Percentiles rank a stretch among this genome's conserved stretches.
Evolutionary conservation across 2,113 vertebrate genomes (phyloP).

Genomic region (Murina feae): DNA sequence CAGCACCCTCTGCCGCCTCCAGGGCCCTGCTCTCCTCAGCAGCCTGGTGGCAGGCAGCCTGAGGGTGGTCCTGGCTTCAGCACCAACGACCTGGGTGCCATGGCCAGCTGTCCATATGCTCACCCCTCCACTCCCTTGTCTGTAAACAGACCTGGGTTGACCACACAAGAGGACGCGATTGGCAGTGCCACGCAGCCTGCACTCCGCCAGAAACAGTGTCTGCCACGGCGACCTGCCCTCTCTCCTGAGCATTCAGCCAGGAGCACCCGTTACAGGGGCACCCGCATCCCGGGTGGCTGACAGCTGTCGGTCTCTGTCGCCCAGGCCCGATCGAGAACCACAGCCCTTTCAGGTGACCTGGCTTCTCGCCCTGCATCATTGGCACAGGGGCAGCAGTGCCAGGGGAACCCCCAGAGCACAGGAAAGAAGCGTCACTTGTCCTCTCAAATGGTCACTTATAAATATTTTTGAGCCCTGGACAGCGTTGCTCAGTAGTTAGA

Average conservation of each 20-base stretch:
- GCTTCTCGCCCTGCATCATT: neutral
- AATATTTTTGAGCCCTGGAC: neutral
- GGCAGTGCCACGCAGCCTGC: no score
- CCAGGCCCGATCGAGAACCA: neutral
- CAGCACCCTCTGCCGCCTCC: neutral
- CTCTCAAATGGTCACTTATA: neutral
- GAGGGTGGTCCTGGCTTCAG: neutral
- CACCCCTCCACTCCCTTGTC: neutral
- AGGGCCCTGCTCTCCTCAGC: neutral
- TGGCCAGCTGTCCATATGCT: neutral
- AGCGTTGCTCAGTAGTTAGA: no score
- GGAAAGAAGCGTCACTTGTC: neutral
- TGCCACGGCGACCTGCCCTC: neutral
- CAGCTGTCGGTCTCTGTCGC: neutral
- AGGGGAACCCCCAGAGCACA: neutral
- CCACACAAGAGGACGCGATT: rapidly evolving
- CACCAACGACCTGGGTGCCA: neutral
- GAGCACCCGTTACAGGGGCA: no score
- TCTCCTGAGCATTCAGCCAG: rapidly evolving
- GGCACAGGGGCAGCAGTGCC: neutral
- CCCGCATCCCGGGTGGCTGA: no score
- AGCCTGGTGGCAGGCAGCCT: neutral
- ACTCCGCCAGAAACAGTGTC: rapidly evolving
- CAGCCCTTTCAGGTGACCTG: neutral
- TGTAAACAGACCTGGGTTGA: neutral